Evolutionary conservation across 2,888 invertebrate genomes (phyloP).

Genomic region (Temnothorax rugatulus): DNA sequence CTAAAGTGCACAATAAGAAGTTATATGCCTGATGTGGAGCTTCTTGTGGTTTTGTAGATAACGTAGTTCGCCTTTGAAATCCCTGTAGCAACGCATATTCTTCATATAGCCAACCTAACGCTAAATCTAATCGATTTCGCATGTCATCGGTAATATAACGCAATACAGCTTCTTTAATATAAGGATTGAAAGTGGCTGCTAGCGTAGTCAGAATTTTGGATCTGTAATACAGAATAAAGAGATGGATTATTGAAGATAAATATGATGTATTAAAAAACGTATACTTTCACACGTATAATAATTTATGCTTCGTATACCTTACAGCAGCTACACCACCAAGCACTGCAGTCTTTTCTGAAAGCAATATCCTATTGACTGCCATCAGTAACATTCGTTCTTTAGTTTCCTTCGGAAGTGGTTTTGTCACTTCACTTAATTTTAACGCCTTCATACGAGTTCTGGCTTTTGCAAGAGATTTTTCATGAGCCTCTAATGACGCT

Average conservation of each 20-base stretch:
- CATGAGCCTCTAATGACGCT: constrained; percentile 84
- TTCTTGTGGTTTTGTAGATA: constrained; percentile 87
- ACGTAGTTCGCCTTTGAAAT: constrained; percentile 87
- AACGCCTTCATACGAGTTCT: constrained; percentile 90
- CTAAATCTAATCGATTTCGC: constrained; percentile 93
- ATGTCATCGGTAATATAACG: constrained; percentile 95
- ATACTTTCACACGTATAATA: background rate
- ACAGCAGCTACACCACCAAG: constrained; percentile 89
- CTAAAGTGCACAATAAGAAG: constrained; percentile 92
- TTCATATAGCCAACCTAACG: constrained; percentile 97
- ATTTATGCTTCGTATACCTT: constrained; percentile 70
- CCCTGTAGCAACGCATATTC: constrained; percentile 97
- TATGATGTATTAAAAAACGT: background rate
- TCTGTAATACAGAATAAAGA: constrained; percentile 76
- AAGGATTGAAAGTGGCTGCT: constrained; percentile 94
- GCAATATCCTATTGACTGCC: constrained; percentile 92
- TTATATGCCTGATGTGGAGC: constrained; percentile 94
- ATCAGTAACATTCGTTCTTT: constrained; percentile 92
- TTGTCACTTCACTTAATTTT: constrained; percentile 94
- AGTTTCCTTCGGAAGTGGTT: constrained; percentile 90
- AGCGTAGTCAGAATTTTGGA: constrained; percentile 94
- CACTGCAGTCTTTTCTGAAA: constrained; percentile 91
- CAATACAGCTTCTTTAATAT: constrained; percentile 92
- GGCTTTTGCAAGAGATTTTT: constrained; percentile 83
- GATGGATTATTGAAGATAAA: background rate